Percentiles rank a stretch among this genome's conserved stretches.
Conservation (phyloP, 2,113 vertebrate species). For the Cephalopholis sonnerati region DNA sequence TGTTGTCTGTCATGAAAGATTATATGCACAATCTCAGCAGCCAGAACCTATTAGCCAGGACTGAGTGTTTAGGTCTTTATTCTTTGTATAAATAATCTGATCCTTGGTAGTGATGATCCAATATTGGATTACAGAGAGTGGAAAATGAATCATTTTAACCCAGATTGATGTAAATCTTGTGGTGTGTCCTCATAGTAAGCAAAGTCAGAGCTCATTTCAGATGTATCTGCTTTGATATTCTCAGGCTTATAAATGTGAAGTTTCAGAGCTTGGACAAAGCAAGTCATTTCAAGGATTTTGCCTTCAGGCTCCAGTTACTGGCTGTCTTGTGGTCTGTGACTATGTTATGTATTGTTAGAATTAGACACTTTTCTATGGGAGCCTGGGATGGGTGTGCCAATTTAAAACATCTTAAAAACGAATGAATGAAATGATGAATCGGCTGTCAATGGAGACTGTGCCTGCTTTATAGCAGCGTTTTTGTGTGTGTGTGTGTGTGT, state of each 20-base stretch:
- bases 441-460: background rate
- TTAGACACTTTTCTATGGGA: background rate
- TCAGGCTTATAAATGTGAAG: background rate
- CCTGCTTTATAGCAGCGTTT: background rate
- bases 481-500: background rate
- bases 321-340: background rate
- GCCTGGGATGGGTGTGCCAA: background rate
- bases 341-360: background rate
- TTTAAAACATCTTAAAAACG: background rate
- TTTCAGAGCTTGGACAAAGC: background rate
- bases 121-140: background rate
- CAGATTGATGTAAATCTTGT: background rate
- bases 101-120: background rate
- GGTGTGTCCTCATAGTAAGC: background rate
- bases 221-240: constrained; percentile 1
- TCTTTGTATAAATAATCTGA: constrained; percentile 5
- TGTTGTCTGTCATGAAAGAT: background rate
- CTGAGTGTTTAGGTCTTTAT: background rate
- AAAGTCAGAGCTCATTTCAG: background rate
- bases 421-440: background rate
- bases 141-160: background rate
- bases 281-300: background rate
- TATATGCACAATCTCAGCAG: background rate
- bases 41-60: background rate
- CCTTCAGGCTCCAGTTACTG: background rate